phyloP scores from a whole-genome alignment of 2,113 vertebrate genomes.

The Oryzias celebensis region DNA sequence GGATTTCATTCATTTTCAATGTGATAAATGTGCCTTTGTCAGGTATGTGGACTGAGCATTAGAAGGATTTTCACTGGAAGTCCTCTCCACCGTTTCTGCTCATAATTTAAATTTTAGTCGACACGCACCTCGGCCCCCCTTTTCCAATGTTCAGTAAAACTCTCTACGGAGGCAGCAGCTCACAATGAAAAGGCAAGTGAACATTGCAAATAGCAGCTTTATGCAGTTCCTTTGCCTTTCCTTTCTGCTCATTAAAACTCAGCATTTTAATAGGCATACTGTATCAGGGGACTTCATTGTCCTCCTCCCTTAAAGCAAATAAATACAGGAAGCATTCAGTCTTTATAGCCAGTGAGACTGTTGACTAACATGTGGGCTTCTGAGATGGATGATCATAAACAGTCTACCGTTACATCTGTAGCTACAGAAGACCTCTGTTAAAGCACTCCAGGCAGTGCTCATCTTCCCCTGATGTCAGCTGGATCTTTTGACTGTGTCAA shows the following conservation, averaged over 20 bases:
- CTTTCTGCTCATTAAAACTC: slow-evolving; percentile 27
- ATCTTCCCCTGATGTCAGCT: slow-evolving; percentile 58
- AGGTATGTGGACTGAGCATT: not conserved
- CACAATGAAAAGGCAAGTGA: slow-evolving; percentile 9
- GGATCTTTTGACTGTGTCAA: slow-evolving; percentile 27
- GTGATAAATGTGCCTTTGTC: too few relatives aligned
- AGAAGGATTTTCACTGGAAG: not conserved
- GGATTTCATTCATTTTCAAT: too few relatives aligned
- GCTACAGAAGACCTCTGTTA: slow-evolving; percentile 40
- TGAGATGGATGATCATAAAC: slow-evolving; percentile 41
- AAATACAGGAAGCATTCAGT: slow-evolving; percentile 21
- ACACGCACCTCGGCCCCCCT: not conserved
- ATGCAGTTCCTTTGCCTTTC: slow-evolving; percentile 16
- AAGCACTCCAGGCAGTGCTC: slow-evolving; percentile 43
- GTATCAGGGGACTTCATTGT: not conserved
- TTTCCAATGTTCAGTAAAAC: slow-evolving; percentile 18
- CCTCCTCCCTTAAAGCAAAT: slow-evolving; percentile 16
- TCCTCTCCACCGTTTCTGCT: not conserved
- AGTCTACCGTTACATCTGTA: slow-evolving; percentile 50
- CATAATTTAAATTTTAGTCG: slow-evolving; percentile 13
- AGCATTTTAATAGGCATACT: slow-evolving; percentile 27
- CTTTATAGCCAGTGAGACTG: slow-evolving; percentile 26
- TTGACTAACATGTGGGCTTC: slow-evolving; percentile 32
- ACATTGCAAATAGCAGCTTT: slow-evolving; percentile 33
- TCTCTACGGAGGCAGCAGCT: slow-evolving; percentile 11